Evolutionary conservation across 2,113 vertebrate species (phyloP).

Genomic region (Erythrocebus patas): DNA sequence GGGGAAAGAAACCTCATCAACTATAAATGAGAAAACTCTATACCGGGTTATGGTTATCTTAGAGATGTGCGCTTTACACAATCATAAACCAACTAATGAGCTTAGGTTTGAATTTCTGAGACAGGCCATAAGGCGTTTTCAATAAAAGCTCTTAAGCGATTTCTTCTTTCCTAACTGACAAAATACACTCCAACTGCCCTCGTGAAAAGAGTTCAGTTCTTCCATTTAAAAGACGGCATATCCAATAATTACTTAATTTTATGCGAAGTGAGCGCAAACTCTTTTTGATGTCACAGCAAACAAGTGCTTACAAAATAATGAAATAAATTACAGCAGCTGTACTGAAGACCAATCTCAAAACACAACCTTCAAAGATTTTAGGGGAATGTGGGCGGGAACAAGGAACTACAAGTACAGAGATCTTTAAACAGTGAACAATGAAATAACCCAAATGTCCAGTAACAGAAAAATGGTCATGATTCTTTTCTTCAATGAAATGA

Average conservation of each 20-base stretch:
- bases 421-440: not conserved
- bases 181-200: not conserved
- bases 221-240: not conserved
- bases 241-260: not conserved
- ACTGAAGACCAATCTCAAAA: not conserved
- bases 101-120: not conserved
- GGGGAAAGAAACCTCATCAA: not conserved
- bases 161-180: not conserved
- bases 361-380: not conserved
- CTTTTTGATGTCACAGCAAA: not conserved
- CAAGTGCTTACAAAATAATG: not conserved
- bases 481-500: not conserved
- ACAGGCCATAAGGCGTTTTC: not conserved
- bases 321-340: not conserved
- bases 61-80: not conserved
- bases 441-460: not conserved
- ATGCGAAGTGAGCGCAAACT: not conserved
- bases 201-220: not conserved
- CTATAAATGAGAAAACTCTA: not conserved
- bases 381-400: not conserved
- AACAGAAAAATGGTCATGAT: not conserved
- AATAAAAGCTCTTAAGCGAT: not conserved
- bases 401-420: not conserved
- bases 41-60: not conserved
- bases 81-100: not conserved